Evolutionary conservation across 2,797 vertebrate species (phyloP).

Genomic region (Acomys russatus): DNA sequence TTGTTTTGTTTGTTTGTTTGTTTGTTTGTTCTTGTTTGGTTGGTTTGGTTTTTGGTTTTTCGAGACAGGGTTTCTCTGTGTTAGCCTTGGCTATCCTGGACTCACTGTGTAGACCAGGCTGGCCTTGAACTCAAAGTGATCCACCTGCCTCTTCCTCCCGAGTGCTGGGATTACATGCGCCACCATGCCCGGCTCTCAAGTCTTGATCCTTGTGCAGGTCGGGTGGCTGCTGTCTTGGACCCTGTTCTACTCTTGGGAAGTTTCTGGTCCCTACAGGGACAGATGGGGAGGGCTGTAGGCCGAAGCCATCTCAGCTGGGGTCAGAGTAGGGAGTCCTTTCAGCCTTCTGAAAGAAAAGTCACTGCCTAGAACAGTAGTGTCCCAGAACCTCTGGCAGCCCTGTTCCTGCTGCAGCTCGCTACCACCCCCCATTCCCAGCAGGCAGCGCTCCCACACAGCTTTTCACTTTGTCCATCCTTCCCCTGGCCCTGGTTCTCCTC

Average conservation of each 20-base stretch:
- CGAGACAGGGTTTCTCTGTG: no score
- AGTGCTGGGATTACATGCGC: no score
- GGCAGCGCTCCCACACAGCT: neutral
- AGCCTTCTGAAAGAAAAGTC: neutral
- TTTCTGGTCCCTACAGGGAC: neutral
- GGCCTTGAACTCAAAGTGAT: no score
- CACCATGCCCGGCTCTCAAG: no score
- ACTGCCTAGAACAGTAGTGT: neutral
- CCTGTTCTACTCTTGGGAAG: neutral
- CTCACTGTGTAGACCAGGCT: no score
- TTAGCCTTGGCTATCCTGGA: no score
- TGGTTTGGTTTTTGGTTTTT: no score
- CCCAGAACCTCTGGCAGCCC: neutral
- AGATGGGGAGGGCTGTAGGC: neutral
- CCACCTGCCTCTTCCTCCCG: no score
- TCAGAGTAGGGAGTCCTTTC: accelerated
- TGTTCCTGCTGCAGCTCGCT: neutral
- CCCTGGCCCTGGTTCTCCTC: neutral
- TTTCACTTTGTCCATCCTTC: neutral
- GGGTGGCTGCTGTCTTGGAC: neutral
- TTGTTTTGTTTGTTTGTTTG: no score
- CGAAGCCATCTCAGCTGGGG: no score
- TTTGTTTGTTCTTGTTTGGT: no score
- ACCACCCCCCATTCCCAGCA: neutral
- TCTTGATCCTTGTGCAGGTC: neutral